phyloP scores from a whole-genome alignment of 2,888 invertebrate species.

The Temnothorax ravouxi region DNA sequence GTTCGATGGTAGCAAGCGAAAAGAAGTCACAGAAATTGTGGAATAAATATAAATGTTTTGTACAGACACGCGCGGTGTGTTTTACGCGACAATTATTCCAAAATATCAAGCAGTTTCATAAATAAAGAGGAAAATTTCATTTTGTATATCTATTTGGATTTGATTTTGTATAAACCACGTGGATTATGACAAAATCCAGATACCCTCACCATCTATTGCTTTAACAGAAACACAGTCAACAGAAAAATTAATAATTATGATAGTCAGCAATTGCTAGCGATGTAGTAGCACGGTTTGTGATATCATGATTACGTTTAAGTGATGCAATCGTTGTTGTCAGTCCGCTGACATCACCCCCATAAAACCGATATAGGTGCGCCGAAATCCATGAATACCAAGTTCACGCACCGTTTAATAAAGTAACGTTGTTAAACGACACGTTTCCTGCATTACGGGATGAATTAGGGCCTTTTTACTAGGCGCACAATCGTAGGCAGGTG shows the following conservation, averaged over 20 bases:
- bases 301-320: neutral
- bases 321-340: conserved; percentile 8
- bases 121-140: neutral
- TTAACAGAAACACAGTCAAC: neutral
- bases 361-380: conserved; percentile 35
- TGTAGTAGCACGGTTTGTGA: neutral
- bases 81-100: conserved; percentile 8
- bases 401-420: conserved; percentile 23
- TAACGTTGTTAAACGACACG: conserved; percentile 49
- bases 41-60: neutral
- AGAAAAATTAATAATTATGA: neutral
- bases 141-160: neutral
- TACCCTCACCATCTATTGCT: neutral
- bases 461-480: conserved; percentile 63
- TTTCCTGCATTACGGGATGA: conserved; percentile 57
- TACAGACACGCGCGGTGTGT: neutral
- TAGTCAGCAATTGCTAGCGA: neutral
- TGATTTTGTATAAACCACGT: neutral
- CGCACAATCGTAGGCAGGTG: conserved; percentile 73
- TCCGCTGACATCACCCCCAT: conserved; percentile 31
- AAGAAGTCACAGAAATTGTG: neutral
- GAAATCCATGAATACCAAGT: conserved; percentile 50
- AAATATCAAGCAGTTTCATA: neutral
- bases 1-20: neutral
- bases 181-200: neutral